These are phyloP conservation scores for Drosophila lowei DNA, from an alignment of 1,140 invertebrate genomes.

Conservation along the genomic window DNA sequence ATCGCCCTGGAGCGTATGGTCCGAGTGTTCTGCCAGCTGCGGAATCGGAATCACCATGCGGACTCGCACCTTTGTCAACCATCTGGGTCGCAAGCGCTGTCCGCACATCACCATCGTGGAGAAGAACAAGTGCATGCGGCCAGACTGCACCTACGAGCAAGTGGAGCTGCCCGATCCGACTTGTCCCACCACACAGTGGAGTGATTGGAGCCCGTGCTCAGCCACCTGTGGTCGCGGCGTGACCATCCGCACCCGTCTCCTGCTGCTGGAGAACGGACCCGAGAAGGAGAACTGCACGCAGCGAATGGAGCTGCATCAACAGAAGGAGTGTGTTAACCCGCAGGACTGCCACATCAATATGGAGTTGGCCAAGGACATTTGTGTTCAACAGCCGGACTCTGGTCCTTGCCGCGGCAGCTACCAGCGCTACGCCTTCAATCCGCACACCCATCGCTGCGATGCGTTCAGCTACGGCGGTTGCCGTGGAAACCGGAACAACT, in stretches of 20 bases:
- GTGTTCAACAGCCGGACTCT: constrained; percentile 88
- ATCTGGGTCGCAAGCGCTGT: constrained; percentile 90
- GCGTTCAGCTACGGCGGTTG: constrained; percentile 95
- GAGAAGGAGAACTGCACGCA: constrained; percentile 85
- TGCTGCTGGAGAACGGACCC: constrained; percentile 86
- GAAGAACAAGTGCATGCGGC: constrained; percentile 90
- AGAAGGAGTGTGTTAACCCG: constrained; percentile 86
- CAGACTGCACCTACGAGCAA: constrained; percentile 85
- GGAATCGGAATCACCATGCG: constrained; percentile 91
- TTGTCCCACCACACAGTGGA: constrained; percentile 88
- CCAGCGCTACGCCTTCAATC: constrained; percentile 92
- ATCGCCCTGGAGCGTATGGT: constrained; percentile 90
- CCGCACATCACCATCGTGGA: constrained; percentile 88
- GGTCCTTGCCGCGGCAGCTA: constrained; percentile 94
- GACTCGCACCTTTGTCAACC: constrained; percentile 88
- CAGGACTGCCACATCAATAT: constrained; percentile 88
- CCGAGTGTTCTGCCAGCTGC: constrained; percentile 92
- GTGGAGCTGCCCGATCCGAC: constrained; percentile 85
- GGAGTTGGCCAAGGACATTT: constrained; percentile 91
- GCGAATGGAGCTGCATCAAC: constrained; percentile 87
- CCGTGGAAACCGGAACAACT: constrained; percentile 95
- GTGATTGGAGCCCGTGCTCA: constrained; percentile 89
- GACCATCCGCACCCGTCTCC: constrained; percentile 88
- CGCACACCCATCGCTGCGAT: constrained; percentile 88
- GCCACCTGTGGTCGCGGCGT: constrained; percentile 88